phyloP scores from a whole-genome alignment of 2,888 invertebrate genomes.

The Dioctria linearis region DNA sequence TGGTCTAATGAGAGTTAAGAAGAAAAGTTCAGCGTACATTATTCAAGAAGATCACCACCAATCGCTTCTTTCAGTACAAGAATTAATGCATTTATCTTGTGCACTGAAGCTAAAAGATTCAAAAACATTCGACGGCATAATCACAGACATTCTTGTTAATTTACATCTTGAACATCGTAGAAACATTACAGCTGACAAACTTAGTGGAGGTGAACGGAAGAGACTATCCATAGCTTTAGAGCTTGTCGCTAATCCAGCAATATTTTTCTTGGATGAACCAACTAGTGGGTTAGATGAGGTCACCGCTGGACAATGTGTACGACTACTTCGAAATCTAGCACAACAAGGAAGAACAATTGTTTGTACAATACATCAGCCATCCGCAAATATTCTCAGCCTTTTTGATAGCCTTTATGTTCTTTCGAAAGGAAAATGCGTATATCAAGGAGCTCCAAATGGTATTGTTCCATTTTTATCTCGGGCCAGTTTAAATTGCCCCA shows the following conservation, averaged over 20 bases:
- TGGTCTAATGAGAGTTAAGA: constrained; percentile 80
- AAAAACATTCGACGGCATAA: constrained; percentile 63
- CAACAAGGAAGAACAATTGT: constrained; percentile 79
- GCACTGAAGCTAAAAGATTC: constrained; percentile 77
- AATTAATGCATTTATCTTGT: constrained; percentile 85
- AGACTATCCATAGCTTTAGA: constrained; percentile 86
- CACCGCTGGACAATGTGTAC: constrained; percentile 76
- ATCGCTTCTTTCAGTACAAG: constrained; percentile 80
- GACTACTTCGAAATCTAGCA: constrained; percentile 74
- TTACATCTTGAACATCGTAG: constrained; percentile 68
- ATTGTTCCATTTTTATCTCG: constrained; percentile 76
- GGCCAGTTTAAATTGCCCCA: constrained; percentile 75
- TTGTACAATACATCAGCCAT: constrained; percentile 80
- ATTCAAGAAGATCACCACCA: constrained; percentile 85
- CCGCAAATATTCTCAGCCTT: constrained; percentile 76
- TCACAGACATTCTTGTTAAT: constrained; percentile 68
- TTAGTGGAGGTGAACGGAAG: constrained; percentile 88
- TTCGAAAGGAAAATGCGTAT: constrained; percentile 77
- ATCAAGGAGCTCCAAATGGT: constrained; percentile 76
- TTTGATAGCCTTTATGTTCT: constrained; percentile 80
- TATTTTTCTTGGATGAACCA: constrained; percentile 88
- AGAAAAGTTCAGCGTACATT: constrained; percentile 86
- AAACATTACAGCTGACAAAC: constrained; percentile 70
- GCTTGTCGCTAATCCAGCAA: constrained; percentile 86
- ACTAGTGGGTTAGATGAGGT: constrained; percentile 82